Evolutionary conservation across 2,888 invertebrate genomes (phyloP), one percentile per base, ranked within the genome.

Genomic region (Parasteatoda lunata): DNA sequence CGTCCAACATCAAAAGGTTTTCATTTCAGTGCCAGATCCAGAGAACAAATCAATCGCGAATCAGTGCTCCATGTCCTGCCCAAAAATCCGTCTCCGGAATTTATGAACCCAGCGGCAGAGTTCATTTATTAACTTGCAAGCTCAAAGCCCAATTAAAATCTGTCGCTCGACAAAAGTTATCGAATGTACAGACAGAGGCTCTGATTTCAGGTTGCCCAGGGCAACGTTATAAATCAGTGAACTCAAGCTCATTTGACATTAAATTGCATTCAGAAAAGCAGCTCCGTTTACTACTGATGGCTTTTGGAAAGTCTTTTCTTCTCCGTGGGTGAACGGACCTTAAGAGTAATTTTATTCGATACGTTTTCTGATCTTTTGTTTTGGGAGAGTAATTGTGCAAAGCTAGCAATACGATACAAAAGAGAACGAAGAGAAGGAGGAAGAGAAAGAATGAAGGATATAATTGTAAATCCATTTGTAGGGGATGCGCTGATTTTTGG

Each of bases 261-360:
- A 81, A 81, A 81, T 81, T 81, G 80, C 80, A 81, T 81, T 73
- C 73, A 81, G 80, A 81, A 81, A 72, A 81, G 47, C 69, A 48
- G 49, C 52, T 47, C 47, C 48, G 51, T 15, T 54, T 69, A 54
- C 64, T 59, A 52, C 47, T n/a, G 76, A 65, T 15, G 66, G 52
- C 52, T 75, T 81, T 68, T 48, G 75, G 73, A 75, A 73, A 69
- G 75, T 75, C 75, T 81, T 75, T 59, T 65, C 49, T 48, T 49
- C 69, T 30, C 45, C 70, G 48, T n/a, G 49, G n/a, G 75, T 45
- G 77, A 49, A 45, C 54, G 70, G 80, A 65, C 15, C 48, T 73
- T 71, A 71, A 79, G 81, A 59, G 81, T 73, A 69, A 81, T 68
- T 75, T 81, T 69, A 75, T 75, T 81, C 81, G 75, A 68, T 73